Percentiles rank a stretch among this genome's conserved stretches.
Conservation (phyloP, 2,797 vertebrate genomes). For the Hydrocynus forskahlii region DNA sequence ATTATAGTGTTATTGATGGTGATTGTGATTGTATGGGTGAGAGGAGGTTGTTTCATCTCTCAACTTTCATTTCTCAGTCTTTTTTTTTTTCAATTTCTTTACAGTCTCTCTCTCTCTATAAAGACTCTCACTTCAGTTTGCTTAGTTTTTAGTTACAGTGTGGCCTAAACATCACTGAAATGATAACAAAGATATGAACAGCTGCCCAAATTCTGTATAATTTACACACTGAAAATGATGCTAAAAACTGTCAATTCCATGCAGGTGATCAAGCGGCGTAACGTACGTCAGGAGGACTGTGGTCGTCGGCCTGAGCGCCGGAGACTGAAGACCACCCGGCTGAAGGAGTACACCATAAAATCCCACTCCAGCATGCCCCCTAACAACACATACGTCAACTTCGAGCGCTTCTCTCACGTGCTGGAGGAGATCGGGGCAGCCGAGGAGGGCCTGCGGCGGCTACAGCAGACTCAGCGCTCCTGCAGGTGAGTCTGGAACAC, state of each 20-base stretch:
- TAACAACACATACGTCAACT: slow-evolving; percentile 98
- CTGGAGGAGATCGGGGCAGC: slow-evolving; percentile 91
- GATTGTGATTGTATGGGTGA: too few relatives aligned
- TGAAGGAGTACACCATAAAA: slow-evolving; percentile 99
- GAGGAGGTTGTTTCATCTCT: too few relatives aligned
- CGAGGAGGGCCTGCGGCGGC: slow-evolving; percentile 88
- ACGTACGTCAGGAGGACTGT: slow-evolving; percentile 89
- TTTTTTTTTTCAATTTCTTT: background rate
- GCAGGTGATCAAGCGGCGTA: slow-evolving; percentile 94
- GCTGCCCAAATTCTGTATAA: too few relatives aligned
- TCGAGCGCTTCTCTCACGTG: slow-evolving; percentile 96
- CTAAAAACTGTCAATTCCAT: background rate
- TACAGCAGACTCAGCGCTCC: slow-evolving; percentile 87
- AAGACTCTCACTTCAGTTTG: background rate
- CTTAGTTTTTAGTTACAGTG: background rate
- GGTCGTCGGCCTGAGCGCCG: slow-evolving; percentile 89
- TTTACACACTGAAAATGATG: too few relatives aligned
- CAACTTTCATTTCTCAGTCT: background rate
- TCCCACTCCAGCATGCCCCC: slow-evolving; percentile 99
- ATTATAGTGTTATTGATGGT: too few relatives aligned
- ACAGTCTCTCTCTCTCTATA: background rate
- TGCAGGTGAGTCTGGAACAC: background rate
- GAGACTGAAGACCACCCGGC: slow-evolving; percentile 92
- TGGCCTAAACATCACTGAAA: too few relatives aligned
- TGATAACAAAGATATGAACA: too few relatives aligned